Evolutionary conservation across 2,797 vertebrate genomes (phyloP), one percentile per base, ranked within the genome.

Genomic region (Gambusia yucatana): DNA sequence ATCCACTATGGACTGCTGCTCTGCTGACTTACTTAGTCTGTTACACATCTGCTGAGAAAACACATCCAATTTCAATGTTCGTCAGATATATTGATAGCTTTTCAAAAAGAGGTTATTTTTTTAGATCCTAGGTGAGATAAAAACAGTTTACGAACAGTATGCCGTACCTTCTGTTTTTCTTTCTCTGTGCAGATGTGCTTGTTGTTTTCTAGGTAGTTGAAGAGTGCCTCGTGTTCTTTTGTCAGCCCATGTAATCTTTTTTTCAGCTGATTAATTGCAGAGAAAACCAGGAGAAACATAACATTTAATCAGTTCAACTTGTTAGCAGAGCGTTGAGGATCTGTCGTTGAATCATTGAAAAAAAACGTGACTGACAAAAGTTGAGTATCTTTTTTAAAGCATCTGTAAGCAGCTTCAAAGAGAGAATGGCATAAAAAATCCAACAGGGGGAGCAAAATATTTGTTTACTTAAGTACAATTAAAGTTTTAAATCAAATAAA

Each of bases 21-120:
- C 96, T 30, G 97, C 95, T 0, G 97, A 98, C 90, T 97, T 98
- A 77, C 95, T 97, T 92, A 98, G 87, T 84, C 97, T 96, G 91
- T 95, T 97, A 16, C 97, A 92, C 94, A 98, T 96, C 97, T 98
- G 84, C 7, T 73, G 25, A 70, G 41, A 70, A 67, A n/a, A 65
- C 61, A 22, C 65, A 39, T 39, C 11, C 65, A 30, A 48, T 17
- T 46, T 4, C 39, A 36, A 16, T 41, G 13, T 50, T 70, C 43
- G 13, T 46, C 41, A 28, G 16, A 44, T 6, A 46, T 25, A 22
- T 6, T 43, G 10, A 69, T 36, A 73, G 17, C 6, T 48, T 74
- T 78, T 76, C 52, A 1, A 28, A 28, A 7, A 39, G 25, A 0
- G 36, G 13, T 46, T 4, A 11, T 77, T 48, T 5, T 28, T n/a